Percentiles rank a stretch among this genome's conserved stretches.
Evolutionary conservation across 2,113 vertebrate species (phyloP).

Genomic region (Felis chaus): DNA sequence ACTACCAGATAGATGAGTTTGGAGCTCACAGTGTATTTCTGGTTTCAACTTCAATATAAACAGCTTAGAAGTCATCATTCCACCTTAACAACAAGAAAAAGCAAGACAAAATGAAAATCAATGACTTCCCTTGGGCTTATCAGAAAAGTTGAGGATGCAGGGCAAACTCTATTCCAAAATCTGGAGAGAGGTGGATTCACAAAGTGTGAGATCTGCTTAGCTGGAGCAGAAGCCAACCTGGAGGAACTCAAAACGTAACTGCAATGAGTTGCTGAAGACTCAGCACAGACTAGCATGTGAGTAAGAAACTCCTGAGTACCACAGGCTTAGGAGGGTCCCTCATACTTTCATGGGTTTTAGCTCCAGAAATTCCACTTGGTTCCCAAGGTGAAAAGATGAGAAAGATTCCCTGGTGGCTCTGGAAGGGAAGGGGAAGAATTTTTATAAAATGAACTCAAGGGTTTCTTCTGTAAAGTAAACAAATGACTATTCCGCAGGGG

Average conservation of each 20-base stretch:
- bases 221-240: neutral
- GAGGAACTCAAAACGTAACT: neutral
- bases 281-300: neutral
- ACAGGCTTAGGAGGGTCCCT: neutral
- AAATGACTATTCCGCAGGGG: neutral
- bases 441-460: neutral
- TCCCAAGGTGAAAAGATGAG: neutral
- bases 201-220: neutral
- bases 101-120: neutral
- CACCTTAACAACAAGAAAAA: neutral
- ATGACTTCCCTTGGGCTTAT: neutral
- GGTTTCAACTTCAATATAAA: neutral
- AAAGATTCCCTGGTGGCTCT: neutral
- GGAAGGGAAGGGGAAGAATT: neutral
- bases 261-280: neutral
- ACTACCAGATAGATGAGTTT: neutral
- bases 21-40: neutral
- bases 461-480: neutral
- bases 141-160: neutral
- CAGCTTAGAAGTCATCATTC: neutral
- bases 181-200: neutral
- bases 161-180: neutral
- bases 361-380: neutral
- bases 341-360: neutral
- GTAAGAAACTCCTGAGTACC: neutral